A percentile compares a stretch with the other conserved stretches of the same genome.
These are phyloP conservation scores for Hemicrepidius hirtus DNA, from an alignment of 2,888 invertebrate species.

Conservation along the genomic window DNA sequence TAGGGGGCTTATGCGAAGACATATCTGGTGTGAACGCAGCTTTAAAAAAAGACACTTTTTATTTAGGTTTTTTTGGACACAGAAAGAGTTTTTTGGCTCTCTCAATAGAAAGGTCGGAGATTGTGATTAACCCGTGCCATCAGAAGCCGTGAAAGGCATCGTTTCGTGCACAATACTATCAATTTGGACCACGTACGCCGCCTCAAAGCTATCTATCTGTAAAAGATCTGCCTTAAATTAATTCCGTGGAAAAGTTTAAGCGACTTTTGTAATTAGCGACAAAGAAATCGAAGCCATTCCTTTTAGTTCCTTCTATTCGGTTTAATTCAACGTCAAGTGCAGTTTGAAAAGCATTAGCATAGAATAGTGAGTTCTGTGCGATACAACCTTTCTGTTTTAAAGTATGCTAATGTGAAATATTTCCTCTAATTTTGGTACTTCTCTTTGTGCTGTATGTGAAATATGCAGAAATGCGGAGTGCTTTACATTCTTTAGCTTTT, in stretches of 20 bases:
- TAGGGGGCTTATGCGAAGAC: neutral
- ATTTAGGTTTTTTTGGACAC: neutral
- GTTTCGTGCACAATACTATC: conserved; percentile 33
- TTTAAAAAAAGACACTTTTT: conserved; percentile 21
- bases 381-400: conserved; percentile 2
- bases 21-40: neutral
- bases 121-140: conserved; percentile 33
- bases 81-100: conserved; percentile 16
- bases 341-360: conserved; percentile 4
- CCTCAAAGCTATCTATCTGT: conserved; percentile 14
- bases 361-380: neutral
- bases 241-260: conserved; percentile 3
- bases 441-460: conserved; percentile 15
- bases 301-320: neutral
- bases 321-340: conserved; percentile 5
- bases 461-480: conserved; percentile 20
- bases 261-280: conserved; percentile 24
- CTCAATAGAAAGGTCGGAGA: conserved; percentile 32
- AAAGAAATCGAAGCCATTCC: neutral
- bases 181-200: conserved; percentile 33
- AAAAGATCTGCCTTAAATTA: conserved; percentile 17
- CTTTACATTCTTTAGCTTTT: conserved; percentile 24
- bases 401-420: conserved; percentile 20
- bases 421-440: conserved; percentile 9
- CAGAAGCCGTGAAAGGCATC: conserved; percentile 27